Evolutionary conservation across 2,113 vertebrate genomes (phyloP).

Genomic region (Podilymbus podiceps): DNA sequence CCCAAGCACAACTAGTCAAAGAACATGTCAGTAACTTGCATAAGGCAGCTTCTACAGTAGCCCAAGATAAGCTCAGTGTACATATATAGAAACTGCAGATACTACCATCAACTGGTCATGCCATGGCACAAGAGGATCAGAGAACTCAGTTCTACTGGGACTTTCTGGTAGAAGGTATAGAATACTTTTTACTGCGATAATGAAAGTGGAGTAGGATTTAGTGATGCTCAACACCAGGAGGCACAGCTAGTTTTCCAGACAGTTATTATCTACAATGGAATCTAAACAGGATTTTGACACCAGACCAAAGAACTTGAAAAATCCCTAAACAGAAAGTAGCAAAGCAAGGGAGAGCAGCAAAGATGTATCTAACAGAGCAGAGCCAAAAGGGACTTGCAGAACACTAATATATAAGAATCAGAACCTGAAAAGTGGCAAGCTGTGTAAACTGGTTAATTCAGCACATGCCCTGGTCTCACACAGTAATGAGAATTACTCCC

Average conservation of each 20-base stretch:
- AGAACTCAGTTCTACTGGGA: background rate
- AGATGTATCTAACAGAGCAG: background rate
- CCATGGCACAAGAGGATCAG: background rate
- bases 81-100: background rate
- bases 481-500: background rate
- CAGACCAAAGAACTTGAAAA: background rate
- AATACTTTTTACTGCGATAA: background rate
- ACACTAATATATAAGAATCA: background rate
- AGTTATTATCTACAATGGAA: background rate
- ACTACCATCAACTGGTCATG: background rate
- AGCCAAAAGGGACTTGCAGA: background rate
- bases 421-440: background rate
- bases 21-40: background rate
- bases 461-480: background rate
- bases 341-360: background rate
- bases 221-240: background rate
- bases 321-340: background rate
- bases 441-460: conserved; percentile 7
- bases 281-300: background rate
- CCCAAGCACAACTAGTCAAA: background rate
- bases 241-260: background rate
- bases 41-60: background rate
- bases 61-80: background rate
- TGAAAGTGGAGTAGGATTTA: background rate
- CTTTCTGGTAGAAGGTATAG: background rate